phyloP scores from a whole-genome alignment of 2,797 vertebrate species.

The Craterocephalus amniculus region DNA sequence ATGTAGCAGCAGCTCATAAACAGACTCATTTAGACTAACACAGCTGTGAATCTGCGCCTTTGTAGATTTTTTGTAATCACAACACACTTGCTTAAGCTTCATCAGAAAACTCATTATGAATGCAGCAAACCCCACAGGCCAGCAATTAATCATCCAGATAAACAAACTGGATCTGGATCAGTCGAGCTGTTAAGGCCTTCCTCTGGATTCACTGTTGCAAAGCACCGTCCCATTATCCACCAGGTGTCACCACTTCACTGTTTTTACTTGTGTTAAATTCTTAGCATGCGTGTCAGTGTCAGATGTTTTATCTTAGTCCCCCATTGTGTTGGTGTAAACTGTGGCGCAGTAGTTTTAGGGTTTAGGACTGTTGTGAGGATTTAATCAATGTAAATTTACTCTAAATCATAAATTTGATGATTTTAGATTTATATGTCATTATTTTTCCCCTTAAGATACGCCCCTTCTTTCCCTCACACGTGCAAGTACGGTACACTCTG shows the following conservation, averaged over 20 bases:
- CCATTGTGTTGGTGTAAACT: neutral
- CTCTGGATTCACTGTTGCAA: neutral
- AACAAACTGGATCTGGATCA: neutral
- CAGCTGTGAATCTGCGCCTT: slow-evolving; percentile 6
- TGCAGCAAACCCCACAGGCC: slow-evolving; percentile 4
- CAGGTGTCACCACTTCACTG: slow-evolving; percentile 68
- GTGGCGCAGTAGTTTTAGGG: neutral
- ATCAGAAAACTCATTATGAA: slow-evolving; percentile 48
- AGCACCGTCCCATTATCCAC: slow-evolving; percentile 42
- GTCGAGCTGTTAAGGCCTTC: slow-evolving; percentile 13
- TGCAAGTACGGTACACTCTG: neutral
- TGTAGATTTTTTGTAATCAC: slow-evolving; percentile 25
- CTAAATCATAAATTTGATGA: neutral
- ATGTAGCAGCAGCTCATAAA: neutral
- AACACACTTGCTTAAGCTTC: slow-evolving; percentile 1
- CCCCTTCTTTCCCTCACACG: neutral
- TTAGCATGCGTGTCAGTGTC: neutral
- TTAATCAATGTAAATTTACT: neutral
- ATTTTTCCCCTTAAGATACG: neutral
- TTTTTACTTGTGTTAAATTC: neutral
- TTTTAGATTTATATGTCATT: neutral
- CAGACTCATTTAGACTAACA: slow-evolving; percentile 22
- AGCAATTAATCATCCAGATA: slow-evolving; percentile 56
- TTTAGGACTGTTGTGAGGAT: neutral
- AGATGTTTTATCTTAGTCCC: neutral